These are phyloP conservation scores for Pogonognathellus flavescens DNA, from an alignment of 1,140 invertebrate genomes.

Conservation along the genomic window DNA sequence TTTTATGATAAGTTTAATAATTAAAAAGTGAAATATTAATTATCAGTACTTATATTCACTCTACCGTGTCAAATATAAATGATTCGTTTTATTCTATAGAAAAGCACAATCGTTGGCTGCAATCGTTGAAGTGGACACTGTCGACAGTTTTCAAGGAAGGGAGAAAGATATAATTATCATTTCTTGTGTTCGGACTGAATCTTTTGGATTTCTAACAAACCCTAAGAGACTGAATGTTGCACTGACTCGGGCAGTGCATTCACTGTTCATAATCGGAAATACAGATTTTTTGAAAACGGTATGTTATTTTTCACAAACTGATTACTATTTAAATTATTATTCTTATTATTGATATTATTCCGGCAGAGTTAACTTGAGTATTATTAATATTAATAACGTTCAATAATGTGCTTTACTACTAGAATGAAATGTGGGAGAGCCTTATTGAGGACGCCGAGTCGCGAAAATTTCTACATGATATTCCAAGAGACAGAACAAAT, in stretches of 20 bases:
- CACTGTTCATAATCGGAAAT: constrained; percentile 80
- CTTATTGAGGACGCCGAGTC: constrained; percentile 48
- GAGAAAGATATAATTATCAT: constrained; percentile 91
- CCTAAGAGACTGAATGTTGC: constrained; percentile 84
- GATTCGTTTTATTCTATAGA: neutral
- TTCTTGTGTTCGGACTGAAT: constrained; percentile 84
- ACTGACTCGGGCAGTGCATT: constrained; percentile 81
- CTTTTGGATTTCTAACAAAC: constrained; percentile 79
- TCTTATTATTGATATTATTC: neutral
- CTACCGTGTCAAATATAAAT: too few relatives aligned
- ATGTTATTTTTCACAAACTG: neutral
- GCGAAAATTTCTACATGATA: neutral
- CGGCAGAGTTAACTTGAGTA: neutral
- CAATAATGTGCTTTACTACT: neutral
- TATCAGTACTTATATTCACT: too few relatives aligned
- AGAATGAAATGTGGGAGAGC: constrained; percentile 56
- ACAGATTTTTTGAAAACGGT: constrained; percentile 57
- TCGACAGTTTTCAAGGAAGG: constrained; percentile 92
- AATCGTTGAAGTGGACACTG: constrained; percentile 81
- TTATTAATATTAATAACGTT: too few relatives aligned
- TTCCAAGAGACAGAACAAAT: neutral
- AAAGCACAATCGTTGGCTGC: neutral
- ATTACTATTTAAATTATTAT: neutral
- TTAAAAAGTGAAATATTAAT: too few relatives aligned
- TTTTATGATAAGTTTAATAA: too few relatives aligned